Percentiles rank a stretch among this genome's conserved stretches.
Evolutionary conservation across 2,797 vertebrate genomes (phyloP).

Genomic region (Parauchenoglanis ngamensis): DNA sequence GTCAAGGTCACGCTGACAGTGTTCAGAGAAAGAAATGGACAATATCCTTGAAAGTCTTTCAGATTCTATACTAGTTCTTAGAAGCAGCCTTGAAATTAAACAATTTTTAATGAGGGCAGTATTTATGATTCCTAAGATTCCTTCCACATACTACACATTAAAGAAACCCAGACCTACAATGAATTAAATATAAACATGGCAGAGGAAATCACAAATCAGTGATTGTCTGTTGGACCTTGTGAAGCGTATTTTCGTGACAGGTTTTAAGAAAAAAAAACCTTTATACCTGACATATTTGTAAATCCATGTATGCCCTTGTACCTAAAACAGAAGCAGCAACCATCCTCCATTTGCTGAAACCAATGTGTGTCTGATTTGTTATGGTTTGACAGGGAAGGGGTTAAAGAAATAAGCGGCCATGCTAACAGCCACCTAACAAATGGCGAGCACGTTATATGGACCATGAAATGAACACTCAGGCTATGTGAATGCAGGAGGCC

Average conservation of each 20-base stretch:
- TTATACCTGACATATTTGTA: not conserved
- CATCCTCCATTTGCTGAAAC: conserved; percentile 67
- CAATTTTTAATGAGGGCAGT: not conserved
- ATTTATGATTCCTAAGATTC: not conserved
- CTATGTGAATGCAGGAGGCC: conserved; percentile 80
- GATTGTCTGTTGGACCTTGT: not conserved
- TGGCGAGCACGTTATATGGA: conserved; percentile 82
- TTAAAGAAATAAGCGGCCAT: conserved; percentile 80
- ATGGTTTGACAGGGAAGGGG: conserved; percentile 80
- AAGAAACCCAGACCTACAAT: not conserved
- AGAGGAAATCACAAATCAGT: not conserved
- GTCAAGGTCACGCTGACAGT: not conserved
- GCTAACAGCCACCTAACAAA: conserved; percentile 83
- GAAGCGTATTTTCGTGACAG: conserved; percentile 48
- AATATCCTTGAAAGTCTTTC: not conserved
- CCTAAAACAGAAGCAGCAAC: conserved; percentile 66
- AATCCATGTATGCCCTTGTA: conserved; percentile 49
- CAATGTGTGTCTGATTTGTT: conserved; percentile 80
- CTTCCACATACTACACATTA: not conserved
- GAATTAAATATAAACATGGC: not conserved
- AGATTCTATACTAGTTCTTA: not conserved
- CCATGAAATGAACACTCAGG: conserved; percentile 86
- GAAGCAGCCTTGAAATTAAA: not conserved
- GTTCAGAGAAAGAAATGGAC: not conserved
- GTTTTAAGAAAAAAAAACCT: not conserved